Percentiles rank a stretch among this genome's conserved stretches.
Conservation (phyloP, 2,113 vertebrate species). For the Cyanoderma ruficeps region DNA sequence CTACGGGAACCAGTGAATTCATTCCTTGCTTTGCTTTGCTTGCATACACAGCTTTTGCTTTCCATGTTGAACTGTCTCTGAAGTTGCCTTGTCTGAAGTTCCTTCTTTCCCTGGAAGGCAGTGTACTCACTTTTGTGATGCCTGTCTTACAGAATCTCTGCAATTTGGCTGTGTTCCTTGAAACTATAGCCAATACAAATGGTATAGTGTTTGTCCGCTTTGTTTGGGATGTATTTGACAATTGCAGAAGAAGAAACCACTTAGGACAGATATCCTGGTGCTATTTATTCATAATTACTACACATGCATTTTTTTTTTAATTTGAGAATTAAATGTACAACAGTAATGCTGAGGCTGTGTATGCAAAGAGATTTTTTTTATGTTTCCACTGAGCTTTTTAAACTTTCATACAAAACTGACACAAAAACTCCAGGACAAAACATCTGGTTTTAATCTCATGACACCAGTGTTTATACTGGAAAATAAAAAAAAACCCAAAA, state of each 20-base stretch:
- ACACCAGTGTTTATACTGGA: not conserved
- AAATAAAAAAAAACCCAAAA: not conserved
- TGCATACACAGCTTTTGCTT: fast-evolving
- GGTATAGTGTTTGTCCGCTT: not conserved
- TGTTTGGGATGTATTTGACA: not conserved
- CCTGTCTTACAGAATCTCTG: not conserved
- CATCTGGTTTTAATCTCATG: not conserved
- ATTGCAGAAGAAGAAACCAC: not conserved
- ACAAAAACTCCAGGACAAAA: not conserved
- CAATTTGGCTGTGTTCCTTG: not conserved
- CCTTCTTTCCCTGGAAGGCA: not conserved
- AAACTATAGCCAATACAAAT: not conserved
- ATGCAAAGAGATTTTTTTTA: not conserved
- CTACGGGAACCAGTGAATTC: not conserved
- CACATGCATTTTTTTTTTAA: not conserved
- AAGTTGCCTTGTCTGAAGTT: not conserved
- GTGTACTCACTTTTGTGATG: not conserved
- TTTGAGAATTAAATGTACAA: not conserved
- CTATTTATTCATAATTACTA: not conserved
- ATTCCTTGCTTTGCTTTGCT: not conserved
- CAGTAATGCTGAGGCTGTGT: not conserved
- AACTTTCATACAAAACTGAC: not conserved
- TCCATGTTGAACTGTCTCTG: not conserved
- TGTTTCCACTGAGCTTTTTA: not conserved
- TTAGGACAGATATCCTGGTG: not conserved